Base-by-base conservation (phyloP, 1,140 invertebrate genomes). In the Wasmannia auropunctata region DNA sequence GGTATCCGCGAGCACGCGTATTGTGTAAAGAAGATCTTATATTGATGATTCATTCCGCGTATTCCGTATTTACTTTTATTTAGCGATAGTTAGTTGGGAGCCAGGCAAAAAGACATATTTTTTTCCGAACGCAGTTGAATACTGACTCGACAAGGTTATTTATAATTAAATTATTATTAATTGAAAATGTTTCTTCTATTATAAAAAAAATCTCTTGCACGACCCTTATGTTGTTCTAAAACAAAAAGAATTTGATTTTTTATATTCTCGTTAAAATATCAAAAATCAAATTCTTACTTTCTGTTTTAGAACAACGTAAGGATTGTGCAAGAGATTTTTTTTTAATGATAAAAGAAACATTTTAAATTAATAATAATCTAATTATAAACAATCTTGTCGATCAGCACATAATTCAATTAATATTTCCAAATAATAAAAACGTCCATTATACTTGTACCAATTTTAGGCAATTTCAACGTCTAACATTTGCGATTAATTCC, bases 31-130 rank as follows among this genome's bases (percentile, higher is more conserved):
- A 28, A 16, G 25, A 56, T 40, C 43, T 49, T 77, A 31, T 25
- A 31, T 25, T 58, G 40, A 10, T 85, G 65, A 88, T 51, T 86
- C 86, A 86, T 11, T 58, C 6, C 4, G 25, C 34, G 14, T 43
- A 16, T 1, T 63, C 56, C 22, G 63, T 81, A n/a, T n/a, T n/a
- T n/a, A n/a, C n/a, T n/a, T 69, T 58, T 11, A 37, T 40, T 63
- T 19, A 37, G 51, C 16, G 46, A 11, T 31, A 28, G 25, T 11
- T 28, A 60, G 34, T 22, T 28, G 58, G 31, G 16, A 49, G 10
- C 54, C 28, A 51, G 22, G 3, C 40, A 75, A 34, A 22, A 34
- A 79, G 49, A 77, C 46, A n/a, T 37, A 14, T n/a, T 28, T 16
- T 40, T 70, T 16, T 11, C 19, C 22, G 37, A 37, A 49, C 16